A percentile compares a stretch with the other conserved stretches of the same genome.
phyloP scores from a whole-genome alignment of 2,797 vertebrate genomes.

The Cossypha polioptera region DNA sequence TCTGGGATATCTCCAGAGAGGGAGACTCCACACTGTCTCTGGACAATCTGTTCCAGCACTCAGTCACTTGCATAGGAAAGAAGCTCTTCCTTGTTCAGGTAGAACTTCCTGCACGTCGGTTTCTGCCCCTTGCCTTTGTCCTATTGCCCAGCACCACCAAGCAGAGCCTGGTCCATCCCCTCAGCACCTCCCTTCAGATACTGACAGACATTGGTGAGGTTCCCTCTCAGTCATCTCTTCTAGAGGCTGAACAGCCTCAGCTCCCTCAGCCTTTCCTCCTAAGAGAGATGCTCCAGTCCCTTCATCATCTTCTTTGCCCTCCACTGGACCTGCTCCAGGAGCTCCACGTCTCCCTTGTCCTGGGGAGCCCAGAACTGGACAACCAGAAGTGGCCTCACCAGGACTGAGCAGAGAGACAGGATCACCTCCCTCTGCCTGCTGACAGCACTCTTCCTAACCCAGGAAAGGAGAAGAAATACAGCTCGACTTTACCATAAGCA shows the following conservation, averaged over 20 bases:
- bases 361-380: neutral
- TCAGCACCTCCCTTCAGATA: neutral
- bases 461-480: neutral
- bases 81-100: neutral
- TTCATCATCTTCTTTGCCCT: neutral
- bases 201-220: neutral
- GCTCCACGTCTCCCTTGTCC: neutral
- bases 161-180: neutral
- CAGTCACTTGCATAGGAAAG: neutral
- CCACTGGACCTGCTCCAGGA: neutral
- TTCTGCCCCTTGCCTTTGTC: neutral
- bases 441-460: neutral
- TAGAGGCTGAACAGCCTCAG: rapidly evolving
- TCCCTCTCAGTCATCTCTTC: neutral
- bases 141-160: rapidly evolving
- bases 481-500: neutral
- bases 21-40: neutral
- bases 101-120: neutral
- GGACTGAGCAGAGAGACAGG: neutral
- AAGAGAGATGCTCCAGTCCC: neutral
- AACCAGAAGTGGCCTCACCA: neutral
- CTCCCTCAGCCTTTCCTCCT: neutral
- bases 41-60: neutral
- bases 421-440: neutral
- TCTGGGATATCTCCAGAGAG: neutral